Conservation (phyloP, 2,888 invertebrate species). For the Synergus laeviventris region DNA sequence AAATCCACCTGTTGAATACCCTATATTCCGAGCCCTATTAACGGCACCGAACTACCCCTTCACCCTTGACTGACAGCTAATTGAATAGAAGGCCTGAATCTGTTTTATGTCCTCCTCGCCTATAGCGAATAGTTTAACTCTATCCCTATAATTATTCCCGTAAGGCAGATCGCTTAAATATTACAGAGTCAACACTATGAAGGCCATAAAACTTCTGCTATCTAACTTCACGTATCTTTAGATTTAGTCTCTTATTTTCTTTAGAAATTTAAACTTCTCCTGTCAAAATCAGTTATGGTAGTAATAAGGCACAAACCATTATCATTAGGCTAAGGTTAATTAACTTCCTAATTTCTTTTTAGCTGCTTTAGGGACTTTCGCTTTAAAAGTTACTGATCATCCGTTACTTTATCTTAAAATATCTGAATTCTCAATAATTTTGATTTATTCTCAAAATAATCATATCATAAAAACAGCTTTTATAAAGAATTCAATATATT, state of each 20-base stretch:
- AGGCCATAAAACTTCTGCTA: conserved; percentile 19
- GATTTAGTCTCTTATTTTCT: background rate
- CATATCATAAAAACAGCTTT: too few species aligned
- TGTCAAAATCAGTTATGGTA: background rate
- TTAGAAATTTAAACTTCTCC: background rate
- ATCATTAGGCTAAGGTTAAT: background rate
- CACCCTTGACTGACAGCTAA: conserved; percentile 43
- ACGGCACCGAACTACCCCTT: conserved; percentile 28
- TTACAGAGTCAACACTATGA: conserved; percentile 50
- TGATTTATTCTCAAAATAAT: too few species aligned
- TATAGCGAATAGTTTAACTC: conserved; percentile 23
- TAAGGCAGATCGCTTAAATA: conserved; percentile 53
- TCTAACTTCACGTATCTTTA: conserved; percentile 1
- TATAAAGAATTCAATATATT: too few species aligned
- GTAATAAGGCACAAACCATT: background rate
- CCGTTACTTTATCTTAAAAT: too few species aligned
- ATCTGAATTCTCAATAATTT: too few species aligned
- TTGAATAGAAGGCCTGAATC: conserved; percentile 55
- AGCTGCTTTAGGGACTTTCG: background rate
- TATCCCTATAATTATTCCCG: conserved; percentile 53
- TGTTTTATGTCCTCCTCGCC: conserved; percentile 52
- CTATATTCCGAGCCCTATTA: conserved; percentile 7
- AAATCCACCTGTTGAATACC: conserved; percentile 39
- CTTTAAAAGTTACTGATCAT: too few species aligned
- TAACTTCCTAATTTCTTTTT: background rate